Evolutionary conservation across 2,888 invertebrate genomes (phyloP).

Genomic region (Linnaemya tessellans): DNA sequence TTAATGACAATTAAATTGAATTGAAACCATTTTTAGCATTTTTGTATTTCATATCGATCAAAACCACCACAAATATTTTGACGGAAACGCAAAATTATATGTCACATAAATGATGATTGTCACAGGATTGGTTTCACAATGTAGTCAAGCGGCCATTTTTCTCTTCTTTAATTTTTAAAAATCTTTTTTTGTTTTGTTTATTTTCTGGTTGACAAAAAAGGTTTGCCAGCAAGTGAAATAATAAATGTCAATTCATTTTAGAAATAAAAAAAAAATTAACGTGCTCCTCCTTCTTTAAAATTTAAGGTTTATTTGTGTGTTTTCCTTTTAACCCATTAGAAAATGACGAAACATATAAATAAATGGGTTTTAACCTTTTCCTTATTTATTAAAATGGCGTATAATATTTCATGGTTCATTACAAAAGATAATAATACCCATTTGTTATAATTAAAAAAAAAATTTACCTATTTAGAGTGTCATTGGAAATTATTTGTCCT

Average conservation of each 20-base stretch:
- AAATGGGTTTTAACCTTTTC: conserved; percentile 63
- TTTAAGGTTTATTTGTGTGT: not conserved
- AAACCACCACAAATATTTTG: conserved; percentile 58
- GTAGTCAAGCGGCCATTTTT: conserved; percentile 63
- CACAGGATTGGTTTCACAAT: conserved; percentile 13
- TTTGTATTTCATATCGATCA: not conserved
- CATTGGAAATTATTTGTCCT: conserved; percentile 46
- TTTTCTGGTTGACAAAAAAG: not conserved
- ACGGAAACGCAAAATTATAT: conserved; percentile 64
- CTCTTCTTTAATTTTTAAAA: conserved; percentile 11
- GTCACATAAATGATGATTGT: conserved; percentile 35
- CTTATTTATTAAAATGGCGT: conserved; percentile 65
- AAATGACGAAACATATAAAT: conserved; percentile 52
- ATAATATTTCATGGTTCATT: conserved; percentile 66
- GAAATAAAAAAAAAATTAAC: not conserved
- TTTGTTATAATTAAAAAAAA: conserved; percentile 70
- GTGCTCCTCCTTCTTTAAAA: conserved; percentile 51
- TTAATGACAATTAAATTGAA: conserved; percentile 27
- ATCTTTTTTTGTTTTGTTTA: not conserved
- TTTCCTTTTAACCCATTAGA: conserved; percentile 60
- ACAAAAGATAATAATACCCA: conserved; percentile 53
- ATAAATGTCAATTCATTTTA: conserved; percentile 76
- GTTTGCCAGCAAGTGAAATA: conserved; percentile 77
- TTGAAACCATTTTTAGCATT: conserved; percentile 50
- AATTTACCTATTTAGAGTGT: conserved; percentile 66